A percentile compares a stretch with the other conserved stretches of the same genome.
Evolutionary conservation across 1,140 invertebrate species (phyloP).

Genomic region (Ectropis grisescens): DNA sequence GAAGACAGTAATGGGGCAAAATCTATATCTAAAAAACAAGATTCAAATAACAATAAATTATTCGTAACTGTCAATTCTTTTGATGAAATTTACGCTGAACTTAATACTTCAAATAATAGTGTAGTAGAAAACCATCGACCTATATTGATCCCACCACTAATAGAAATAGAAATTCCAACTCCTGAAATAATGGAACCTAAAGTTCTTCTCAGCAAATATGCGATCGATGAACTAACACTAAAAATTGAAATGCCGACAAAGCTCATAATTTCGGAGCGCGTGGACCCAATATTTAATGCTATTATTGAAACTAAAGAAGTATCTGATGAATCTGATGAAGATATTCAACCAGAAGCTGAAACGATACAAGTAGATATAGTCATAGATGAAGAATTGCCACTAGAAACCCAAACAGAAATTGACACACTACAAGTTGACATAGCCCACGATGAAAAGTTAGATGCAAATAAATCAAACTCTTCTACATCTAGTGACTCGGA

Average conservation of each 20-base stretch:
- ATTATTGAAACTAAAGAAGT: constrained; percentile 12
- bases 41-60: constrained; percentile 50
- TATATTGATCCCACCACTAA: too few species aligned
- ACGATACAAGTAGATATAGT: background rate
- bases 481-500: too few species aligned
- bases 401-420: too few species aligned
- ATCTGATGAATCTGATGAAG: background rate
- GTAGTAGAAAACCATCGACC: too few species aligned
- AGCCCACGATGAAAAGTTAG: too few species aligned
- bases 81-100: constrained; percentile 58
- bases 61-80: constrained; percentile 44
- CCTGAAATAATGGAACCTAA: too few species aligned
- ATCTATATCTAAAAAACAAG: constrained; percentile 14
- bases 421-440: too few species aligned
- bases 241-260: constrained; percentile 16
- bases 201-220: too few species aligned
- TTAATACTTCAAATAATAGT: constrained; percentile 10
- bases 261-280: constrained; percentile 22
- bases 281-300: constrained; percentile 16
- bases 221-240: constrained; percentile 6
- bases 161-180: too few species aligned
- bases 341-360: background rate
- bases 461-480: too few species aligned
- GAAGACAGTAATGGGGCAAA: too few species aligned
- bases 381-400: too few species aligned